Conservation (phyloP, 1,140 invertebrate species). For the Camponotus vicinus region DNA sequence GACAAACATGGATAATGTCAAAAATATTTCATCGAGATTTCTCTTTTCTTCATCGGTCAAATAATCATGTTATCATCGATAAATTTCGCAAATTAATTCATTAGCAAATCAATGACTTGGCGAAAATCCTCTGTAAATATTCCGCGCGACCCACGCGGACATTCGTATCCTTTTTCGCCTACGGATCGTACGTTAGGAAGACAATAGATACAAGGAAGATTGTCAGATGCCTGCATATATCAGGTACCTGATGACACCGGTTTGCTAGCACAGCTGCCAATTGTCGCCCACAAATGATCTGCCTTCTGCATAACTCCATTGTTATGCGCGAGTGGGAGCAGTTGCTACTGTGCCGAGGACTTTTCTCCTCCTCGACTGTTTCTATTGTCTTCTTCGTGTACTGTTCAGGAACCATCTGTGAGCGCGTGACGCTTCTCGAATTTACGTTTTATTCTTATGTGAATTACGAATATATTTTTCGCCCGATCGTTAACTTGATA, state of each 20-base stretch:
- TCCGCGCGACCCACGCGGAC: slow-evolving; percentile 34
- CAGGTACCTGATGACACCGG: slow-evolving; percentile 51
- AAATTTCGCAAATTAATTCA: neutral
- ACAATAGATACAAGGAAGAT: slow-evolving; percentile 63
- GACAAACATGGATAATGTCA: neutral
- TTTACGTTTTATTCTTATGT: neutral
- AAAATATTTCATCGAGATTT: neutral
- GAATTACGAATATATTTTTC: slow-evolving; percentile 6
- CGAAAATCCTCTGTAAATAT: slow-evolving; percentile 29
- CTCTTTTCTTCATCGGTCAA: neutral
- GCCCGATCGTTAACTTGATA: neutral
- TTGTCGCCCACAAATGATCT: slow-evolving; percentile 63
- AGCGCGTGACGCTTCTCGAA: neutral
- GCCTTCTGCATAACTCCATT: slow-evolving; percentile 51
- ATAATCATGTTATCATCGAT: slow-evolving; percentile 3
- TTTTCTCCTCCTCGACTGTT: neutral
- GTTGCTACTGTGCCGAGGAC: slow-evolving; percentile 47
- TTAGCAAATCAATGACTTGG: slow-evolving; percentile 6
- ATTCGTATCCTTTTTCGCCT: slow-evolving; percentile 37
- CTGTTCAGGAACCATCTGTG: neutral
- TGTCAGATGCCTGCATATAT: slow-evolving; percentile 39
- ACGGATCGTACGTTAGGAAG: slow-evolving; percentile 29
- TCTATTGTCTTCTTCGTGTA: neutral
- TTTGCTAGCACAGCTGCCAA: slow-evolving; percentile 46
- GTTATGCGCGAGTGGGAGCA: slow-evolving; percentile 45